These are phyloP conservation scores for Ailurus styani DNA, from an alignment of 2,113 vertebrate species.

Conservation along the genomic window DNA sequence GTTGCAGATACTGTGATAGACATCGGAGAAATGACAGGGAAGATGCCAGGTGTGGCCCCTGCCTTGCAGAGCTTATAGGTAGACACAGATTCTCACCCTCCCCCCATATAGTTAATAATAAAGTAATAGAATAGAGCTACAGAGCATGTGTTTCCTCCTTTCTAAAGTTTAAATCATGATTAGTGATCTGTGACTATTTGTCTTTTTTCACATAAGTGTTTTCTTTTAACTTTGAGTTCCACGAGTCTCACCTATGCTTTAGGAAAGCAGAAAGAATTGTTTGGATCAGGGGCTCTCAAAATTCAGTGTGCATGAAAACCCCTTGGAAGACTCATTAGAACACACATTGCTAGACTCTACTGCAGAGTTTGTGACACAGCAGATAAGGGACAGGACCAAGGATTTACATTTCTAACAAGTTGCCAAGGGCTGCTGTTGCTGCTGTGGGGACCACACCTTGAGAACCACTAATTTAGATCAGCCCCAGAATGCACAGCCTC, in stretches of 20 bases:
- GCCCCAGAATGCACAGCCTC: background rate
- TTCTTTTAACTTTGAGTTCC: background rate
- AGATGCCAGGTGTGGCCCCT: background rate
- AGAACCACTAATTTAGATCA: background rate
- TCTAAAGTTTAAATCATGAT: background rate
- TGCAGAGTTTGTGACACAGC: background rate
- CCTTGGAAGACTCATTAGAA: background rate
- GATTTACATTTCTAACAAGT: background rate
- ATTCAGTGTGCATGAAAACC: background rate
- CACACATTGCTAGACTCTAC: background rate
- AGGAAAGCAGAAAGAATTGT: background rate
- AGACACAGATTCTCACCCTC: background rate
- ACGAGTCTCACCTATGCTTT: background rate
- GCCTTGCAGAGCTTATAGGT: background rate
- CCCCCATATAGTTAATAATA: background rate
- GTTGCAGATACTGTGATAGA: background rate
- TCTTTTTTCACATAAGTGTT: background rate
- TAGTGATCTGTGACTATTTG: background rate
- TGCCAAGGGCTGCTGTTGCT: background rate
- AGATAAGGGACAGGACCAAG: background rate
- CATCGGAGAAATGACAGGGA: background rate
- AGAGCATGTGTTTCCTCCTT: background rate
- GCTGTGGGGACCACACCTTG: background rate
- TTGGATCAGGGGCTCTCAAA: background rate
- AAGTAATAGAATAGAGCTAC: background rate